Conservation (phyloP, 2,113 vertebrate genomes). For the Corythornis madagascariensis region DNA sequence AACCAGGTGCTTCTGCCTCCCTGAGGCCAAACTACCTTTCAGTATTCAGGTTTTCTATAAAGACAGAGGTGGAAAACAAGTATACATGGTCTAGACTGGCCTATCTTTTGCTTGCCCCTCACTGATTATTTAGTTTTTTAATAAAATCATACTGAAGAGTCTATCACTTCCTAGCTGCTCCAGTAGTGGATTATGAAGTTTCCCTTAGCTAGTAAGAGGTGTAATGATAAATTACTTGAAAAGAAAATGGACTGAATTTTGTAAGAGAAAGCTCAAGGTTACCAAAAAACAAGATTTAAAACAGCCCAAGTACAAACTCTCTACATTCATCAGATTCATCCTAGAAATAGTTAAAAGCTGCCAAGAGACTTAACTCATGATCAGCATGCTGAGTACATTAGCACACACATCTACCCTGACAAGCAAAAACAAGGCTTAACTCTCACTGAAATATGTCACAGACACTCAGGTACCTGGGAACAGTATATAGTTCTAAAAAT, state of each 20-base stretch:
- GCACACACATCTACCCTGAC: background rate
- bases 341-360: background rate
- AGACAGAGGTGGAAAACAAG: background rate
- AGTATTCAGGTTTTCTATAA: background rate
- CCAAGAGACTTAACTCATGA: background rate
- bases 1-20: conserved; percentile 5
- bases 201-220: background rate
- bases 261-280: background rate
- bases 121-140: background rate
- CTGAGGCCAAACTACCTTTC: background rate
- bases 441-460: background rate
- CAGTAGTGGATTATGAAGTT: background rate
- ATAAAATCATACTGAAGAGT: background rate
- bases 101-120: background rate
- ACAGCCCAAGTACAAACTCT: background rate
- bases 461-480: background rate
- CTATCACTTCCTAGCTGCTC: background rate
- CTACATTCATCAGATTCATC: background rate
- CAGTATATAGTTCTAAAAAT: background rate
- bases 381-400: background rate
- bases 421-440: background rate
- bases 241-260: background rate
- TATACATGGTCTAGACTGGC: background rate
- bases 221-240: background rate
- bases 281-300: background rate